These are phyloP conservation scores for Arvicanthis niloticus DNA, from an alignment of 2,113 vertebrate genomes.

Conservation along the genomic window DNA sequence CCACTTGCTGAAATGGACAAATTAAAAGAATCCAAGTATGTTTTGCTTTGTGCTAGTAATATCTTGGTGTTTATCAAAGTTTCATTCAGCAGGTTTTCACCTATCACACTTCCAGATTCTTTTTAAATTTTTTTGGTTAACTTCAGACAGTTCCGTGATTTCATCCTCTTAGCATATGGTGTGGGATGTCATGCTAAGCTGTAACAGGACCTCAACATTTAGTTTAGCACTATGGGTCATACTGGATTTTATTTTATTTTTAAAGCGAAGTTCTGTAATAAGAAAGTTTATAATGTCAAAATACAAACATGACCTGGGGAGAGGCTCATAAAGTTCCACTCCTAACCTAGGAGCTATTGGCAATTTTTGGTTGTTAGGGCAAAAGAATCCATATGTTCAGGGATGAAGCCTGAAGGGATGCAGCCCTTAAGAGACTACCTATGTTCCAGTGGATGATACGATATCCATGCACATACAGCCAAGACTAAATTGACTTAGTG, in stretches of 20 bases:
- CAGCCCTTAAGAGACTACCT: background rate
- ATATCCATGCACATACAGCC: background rate
- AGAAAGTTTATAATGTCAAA: background rate
- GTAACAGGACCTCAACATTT: conserved; percentile 56
- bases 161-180: conserved; percentile 76
- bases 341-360: background rate
- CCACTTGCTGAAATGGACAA: background rate
- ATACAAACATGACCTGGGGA: background rate
- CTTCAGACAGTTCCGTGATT: conserved; percentile 61
- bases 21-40: background rate
- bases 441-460: background rate
- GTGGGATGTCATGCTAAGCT: conserved; percentile 72
- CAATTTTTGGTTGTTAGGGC: background rate
- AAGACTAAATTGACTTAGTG: background rate
- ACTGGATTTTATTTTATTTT: background rate
- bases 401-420: too few species aligned
- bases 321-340: background rate
- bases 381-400: background rate
- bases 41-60: conserved; percentile 2
- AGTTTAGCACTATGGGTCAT: background rate
- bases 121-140: conserved; percentile 59
- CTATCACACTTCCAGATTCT: conserved; percentile 57
- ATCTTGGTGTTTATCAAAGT: conserved; percentile 59
- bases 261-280: background rate
- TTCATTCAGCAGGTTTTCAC: conserved; percentile 1